A percentile compares a stretch with the other conserved stretches of the same genome.
phyloP scores from a whole-genome alignment of 1,140 invertebrate genomes.

The Hermatobates lingyangjiaoensis region DNA sequence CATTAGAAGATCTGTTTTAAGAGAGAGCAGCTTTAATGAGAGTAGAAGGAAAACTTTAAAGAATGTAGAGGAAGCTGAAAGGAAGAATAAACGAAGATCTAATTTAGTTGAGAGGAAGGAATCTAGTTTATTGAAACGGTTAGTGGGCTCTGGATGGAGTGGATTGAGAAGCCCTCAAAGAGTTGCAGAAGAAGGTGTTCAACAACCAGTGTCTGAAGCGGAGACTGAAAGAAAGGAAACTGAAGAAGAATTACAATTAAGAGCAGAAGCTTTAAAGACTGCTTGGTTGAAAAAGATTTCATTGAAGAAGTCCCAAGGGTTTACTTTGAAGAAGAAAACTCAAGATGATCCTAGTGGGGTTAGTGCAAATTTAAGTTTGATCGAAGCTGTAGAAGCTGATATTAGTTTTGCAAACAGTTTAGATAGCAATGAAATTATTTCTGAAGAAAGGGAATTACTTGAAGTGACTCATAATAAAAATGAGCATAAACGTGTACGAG shows the following conservation, averaged over 20 bases:
- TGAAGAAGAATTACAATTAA: slow-evolving; percentile 3
- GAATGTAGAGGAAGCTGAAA: too few species aligned
- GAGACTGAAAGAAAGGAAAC: slow-evolving; percentile 2
- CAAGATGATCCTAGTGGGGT: slow-evolving; percentile 1
- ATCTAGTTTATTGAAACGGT: slow-evolving; percentile 7
- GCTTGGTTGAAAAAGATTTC: slow-evolving; percentile 7
- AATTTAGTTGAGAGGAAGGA: too few species aligned
- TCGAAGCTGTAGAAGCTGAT: background rate
- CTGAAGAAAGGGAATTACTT: too few species aligned
- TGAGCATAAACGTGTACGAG: background rate
- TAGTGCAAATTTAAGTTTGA: slow-evolving; percentile 1
- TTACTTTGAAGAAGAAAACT: background rate
- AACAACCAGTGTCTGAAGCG: background rate
- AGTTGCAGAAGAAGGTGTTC: background rate
- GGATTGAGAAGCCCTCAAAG: background rate
- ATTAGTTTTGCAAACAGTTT: background rate
- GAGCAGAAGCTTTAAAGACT: slow-evolving; percentile 6
- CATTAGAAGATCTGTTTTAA: too few species aligned
- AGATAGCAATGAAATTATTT: too few species aligned
- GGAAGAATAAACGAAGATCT: too few species aligned
- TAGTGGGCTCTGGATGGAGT: slow-evolving; percentile 3
- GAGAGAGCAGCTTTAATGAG: too few species aligned
- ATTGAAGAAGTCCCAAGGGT: slow-evolving; percentile 3
- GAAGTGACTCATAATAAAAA: background rate
- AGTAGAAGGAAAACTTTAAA: too few species aligned